Evolutionary conservation across 2,113 vertebrate species (phyloP).

Genomic region (Otis tarda): DNA sequence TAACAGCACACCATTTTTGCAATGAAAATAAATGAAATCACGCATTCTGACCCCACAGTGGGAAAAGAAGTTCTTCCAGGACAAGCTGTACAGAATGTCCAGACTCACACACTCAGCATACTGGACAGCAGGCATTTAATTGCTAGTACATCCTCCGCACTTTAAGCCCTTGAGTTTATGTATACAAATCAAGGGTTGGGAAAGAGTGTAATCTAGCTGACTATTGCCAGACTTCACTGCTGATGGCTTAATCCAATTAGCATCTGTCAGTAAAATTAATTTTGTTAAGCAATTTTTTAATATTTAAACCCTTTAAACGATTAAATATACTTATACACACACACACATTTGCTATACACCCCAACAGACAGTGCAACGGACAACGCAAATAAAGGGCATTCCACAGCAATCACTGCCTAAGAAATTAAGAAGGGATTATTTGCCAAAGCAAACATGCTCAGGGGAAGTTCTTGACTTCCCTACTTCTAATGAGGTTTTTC

Average conservation of each 20-base stretch:
- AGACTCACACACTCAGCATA: accelerated
- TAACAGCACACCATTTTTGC: conserved; percentile 39
- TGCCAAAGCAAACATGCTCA: background rate
- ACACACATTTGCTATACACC: background rate
- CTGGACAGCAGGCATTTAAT: background rate
- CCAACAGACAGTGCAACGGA: background rate
- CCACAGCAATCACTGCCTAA: background rate
- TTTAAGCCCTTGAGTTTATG: background rate
- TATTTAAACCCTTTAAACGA: background rate
- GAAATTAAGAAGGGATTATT: background rate
- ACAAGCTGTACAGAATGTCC: background rate
- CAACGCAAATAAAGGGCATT: background rate
- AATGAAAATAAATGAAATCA: background rate
- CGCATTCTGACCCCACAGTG: background rate
- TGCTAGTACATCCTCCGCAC: background rate
- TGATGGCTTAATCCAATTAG: background rate
- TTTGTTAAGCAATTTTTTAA: background rate
- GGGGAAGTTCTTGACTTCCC: background rate
- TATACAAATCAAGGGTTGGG: background rate
- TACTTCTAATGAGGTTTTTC: conserved; percentile 12
- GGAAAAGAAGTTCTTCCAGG: background rate
- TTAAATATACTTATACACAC: background rate
- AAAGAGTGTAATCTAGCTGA: background rate
- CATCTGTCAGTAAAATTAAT: background rate
- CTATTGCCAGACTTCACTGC: background rate